These are phyloP conservation scores for Argyra leucocephala DNA, from an alignment of 2,888 invertebrate genomes.

Conservation along the genomic window DNA sequence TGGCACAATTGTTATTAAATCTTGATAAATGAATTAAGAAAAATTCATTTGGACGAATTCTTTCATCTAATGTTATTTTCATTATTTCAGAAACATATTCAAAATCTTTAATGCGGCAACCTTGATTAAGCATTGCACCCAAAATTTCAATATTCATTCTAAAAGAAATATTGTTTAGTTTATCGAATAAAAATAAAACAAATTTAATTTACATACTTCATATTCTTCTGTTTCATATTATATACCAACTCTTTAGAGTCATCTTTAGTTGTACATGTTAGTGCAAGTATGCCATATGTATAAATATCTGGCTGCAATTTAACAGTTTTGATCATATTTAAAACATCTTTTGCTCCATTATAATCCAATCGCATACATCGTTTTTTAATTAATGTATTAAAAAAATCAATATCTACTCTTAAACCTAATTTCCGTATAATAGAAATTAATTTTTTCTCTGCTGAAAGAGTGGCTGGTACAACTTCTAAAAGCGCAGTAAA, in stretches of 20 bases:
- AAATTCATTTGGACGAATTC: slow-evolving; percentile 52
- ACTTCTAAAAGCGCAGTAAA: slow-evolving; percentile 66
- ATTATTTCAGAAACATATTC: slow-evolving; percentile 59
- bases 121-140: slow-evolving; percentile 61
- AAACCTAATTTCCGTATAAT: slow-evolving; percentile 52
- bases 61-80: slow-evolving; percentile 52
- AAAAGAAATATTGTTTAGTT: slow-evolving; percentile 23
- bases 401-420: slow-evolving; percentile 69
- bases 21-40: slow-evolving; percentile 55
- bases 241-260: slow-evolving; percentile 56
- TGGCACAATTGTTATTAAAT: slow-evolving; percentile 51
- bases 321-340: slow-evolving; percentile 48
- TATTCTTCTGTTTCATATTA: slow-evolving; percentile 58
- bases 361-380: slow-evolving; percentile 61
- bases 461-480: slow-evolving; percentile 54
- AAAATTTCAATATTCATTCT: slow-evolving; percentile 67
- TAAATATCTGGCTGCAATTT: slow-evolving; percentile 59
- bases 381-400: slow-evolving; percentile 76
- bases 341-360: slow-evolving; percentile 56
- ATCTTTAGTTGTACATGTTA: slow-evolving; percentile 59
- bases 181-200: slow-evolving; percentile 10
- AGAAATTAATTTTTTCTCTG: slow-evolving; percentile 59
- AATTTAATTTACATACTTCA: slow-evolving; percentile 46
- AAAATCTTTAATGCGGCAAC: slow-evolving; percentile 52
- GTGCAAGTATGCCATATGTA: slow-evolving; percentile 77